Evolutionary conservation across 2,797 vertebrate genomes (phyloP).

Genomic region (Coilia nasus): DNA sequence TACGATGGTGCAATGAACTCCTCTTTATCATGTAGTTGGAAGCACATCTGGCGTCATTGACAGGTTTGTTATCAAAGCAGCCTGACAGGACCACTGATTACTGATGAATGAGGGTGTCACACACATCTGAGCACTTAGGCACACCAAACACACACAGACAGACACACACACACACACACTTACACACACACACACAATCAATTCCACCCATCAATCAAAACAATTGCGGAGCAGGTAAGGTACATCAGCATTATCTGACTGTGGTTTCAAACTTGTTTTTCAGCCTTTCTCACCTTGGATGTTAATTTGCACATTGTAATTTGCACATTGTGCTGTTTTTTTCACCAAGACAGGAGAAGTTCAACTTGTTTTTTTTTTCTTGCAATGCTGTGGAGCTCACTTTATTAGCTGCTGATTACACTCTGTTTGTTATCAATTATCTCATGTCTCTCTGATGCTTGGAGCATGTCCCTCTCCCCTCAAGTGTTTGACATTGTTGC

Average conservation of each 20-base stretch:
- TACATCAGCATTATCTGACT: too few relatives aligned
- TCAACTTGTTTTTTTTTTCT: too few relatives aligned
- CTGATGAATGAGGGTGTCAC: neutral
- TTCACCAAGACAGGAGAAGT: too few relatives aligned
- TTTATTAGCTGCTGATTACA: neutral
- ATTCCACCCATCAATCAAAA: too few relatives aligned
- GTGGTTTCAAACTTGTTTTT: too few relatives aligned
- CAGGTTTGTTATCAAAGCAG: neutral
- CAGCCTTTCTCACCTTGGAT: too few relatives aligned
- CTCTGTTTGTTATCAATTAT: neutral
- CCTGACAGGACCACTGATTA: neutral
- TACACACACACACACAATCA: too few relatives aligned
- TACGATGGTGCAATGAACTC: neutral
- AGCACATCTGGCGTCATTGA: neutral
- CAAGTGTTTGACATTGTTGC: neutral
- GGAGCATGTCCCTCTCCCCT: neutral
- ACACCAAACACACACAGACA: neutral
- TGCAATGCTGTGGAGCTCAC: neutral
- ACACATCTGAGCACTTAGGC: neutral
- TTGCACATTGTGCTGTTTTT: too few relatives aligned
- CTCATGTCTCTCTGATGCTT: neutral
- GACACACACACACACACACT: too few relatives aligned
- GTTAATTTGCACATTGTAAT: too few relatives aligned
- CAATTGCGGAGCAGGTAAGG: too few relatives aligned
- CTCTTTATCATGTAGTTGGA: neutral